Percentiles rank a stretch among this genome's conserved stretches.
phyloP scores from a whole-genome alignment of 2,797 vertebrate genomes.

The Pipistrellus nathusii region DNA sequence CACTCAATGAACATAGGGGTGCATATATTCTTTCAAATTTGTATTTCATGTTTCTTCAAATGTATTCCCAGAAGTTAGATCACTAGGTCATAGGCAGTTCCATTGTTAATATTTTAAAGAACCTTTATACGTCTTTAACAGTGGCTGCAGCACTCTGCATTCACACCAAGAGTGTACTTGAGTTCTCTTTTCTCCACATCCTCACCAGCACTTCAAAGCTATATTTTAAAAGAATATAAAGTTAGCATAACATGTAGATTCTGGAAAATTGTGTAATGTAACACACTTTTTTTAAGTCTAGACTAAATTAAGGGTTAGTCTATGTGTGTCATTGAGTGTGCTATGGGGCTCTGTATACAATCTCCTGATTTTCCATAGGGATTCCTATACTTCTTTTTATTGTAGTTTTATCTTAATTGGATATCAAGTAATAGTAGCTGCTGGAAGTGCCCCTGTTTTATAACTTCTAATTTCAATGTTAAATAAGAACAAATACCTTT shows the following conservation, averaged over 20 bases:
- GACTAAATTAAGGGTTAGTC: constrained; percentile 40
- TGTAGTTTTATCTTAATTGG: constrained; percentile 54
- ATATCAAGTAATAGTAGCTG: constrained; percentile 43
- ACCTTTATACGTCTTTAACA: neutral
- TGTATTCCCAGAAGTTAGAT: neutral
- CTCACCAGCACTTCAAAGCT: neutral
- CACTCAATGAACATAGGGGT: neutral
- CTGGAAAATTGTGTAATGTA: neutral
- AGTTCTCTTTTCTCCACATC: neutral
- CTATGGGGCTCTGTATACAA: neutral
- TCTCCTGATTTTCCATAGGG: constrained; percentile 21
- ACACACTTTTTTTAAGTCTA: constrained; percentile 30
- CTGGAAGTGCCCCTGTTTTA: constrained; percentile 29
- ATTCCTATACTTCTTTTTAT: constrained; percentile 62
- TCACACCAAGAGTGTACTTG: neutral
- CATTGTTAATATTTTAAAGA: neutral
- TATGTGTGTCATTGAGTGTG: neutral
- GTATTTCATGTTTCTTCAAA: neutral
- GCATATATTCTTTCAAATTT: neutral
- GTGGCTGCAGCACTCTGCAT: neutral
- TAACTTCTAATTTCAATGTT: constrained; percentile 59
- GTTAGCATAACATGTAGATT: constrained; percentile 11
- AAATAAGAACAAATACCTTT: constrained; percentile 24
- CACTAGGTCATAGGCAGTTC: neutral
- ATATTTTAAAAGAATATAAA: neutral